These are phyloP conservation scores for Leucoma salicis DNA, from an alignment of 2,888 invertebrate species.

Conservation along the genomic window DNA sequence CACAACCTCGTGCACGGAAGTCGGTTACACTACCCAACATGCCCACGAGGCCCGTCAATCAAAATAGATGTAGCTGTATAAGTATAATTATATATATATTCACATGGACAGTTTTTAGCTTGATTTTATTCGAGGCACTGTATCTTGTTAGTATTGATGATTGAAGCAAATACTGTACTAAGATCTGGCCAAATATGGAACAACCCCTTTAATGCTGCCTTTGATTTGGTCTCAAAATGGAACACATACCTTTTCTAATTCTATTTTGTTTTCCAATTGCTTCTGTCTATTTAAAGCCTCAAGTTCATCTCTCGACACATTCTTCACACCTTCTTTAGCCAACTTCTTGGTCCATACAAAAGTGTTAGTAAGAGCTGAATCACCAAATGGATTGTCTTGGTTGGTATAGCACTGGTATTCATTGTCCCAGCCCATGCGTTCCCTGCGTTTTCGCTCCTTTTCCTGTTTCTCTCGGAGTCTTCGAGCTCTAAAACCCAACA, in stretches of 20 bases:
- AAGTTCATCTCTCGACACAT: constrained; percentile 89
- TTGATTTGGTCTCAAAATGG: too few species aligned
- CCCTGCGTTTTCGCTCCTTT: constrained; percentile 93
- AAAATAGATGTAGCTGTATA: too few species aligned
- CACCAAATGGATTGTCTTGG: constrained; percentile 99
- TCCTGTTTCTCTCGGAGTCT: constrained; percentile 94
- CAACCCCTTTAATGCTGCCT: too few species aligned
- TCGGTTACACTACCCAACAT: too few species aligned
- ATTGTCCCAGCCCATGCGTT: constrained; percentile 98
- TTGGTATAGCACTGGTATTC: constrained; percentile 98
- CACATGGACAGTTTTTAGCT: too few species aligned
- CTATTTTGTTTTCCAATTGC: constrained; percentile 94
- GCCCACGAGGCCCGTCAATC: too few species aligned
- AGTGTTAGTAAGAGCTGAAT: constrained; percentile 95
- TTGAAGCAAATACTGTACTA: too few species aligned
- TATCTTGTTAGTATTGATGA: too few species aligned
- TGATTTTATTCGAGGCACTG: too few species aligned
- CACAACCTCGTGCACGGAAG: too few species aligned
- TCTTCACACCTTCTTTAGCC: constrained; percentile 94
- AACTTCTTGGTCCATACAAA: constrained; percentile 99
- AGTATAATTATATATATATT: too few species aligned
- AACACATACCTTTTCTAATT: constrained; percentile 91
- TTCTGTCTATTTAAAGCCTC: constrained; percentile 92
- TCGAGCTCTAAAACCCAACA: constrained; percentile 69
- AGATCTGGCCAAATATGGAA: too few species aligned